These are phyloP conservation scores for Oasisia sp. DNA, from an alignment of 2,888 invertebrate genomes.

Conservation along the genomic window DNA sequence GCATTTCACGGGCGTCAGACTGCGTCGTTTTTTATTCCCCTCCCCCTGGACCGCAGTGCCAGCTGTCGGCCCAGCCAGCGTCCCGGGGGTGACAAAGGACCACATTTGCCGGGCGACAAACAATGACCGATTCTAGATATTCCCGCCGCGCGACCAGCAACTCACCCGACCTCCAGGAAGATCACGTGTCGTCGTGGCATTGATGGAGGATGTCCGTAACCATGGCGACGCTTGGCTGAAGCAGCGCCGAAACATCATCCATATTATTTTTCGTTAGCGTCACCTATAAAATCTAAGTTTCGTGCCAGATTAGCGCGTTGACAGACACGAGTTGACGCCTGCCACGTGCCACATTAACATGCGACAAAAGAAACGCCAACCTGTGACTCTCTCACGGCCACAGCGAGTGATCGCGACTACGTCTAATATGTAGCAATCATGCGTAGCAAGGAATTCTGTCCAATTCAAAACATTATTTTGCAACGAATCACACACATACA, in stretches of 20 bases:
- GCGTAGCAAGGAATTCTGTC: background rate
- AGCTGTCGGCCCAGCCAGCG: background rate
- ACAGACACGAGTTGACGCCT: background rate
- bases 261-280: background rate
- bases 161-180: background rate
- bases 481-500: background rate
- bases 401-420: background rate
- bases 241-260: background rate
- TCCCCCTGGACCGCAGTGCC: background rate
- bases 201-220: background rate
- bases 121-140: background rate
- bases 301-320: background rate
- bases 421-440: background rate
- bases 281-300: background rate
- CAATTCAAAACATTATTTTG: background rate
- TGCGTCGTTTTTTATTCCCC: background rate
- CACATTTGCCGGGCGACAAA: background rate
- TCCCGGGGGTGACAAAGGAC: background rate
- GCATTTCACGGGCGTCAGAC: background rate
- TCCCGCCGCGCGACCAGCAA: background rate
- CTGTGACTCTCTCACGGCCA: background rate
- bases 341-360: background rate
- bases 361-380: background rate
- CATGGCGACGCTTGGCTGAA: background rate
- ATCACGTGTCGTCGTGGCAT: conserved; percentile 6